A percentile compares a stretch with the other conserved stretches of the same genome.
Conservation (phyloP, 1,140 invertebrate species). For the Bathynomus jamesi region DNA sequence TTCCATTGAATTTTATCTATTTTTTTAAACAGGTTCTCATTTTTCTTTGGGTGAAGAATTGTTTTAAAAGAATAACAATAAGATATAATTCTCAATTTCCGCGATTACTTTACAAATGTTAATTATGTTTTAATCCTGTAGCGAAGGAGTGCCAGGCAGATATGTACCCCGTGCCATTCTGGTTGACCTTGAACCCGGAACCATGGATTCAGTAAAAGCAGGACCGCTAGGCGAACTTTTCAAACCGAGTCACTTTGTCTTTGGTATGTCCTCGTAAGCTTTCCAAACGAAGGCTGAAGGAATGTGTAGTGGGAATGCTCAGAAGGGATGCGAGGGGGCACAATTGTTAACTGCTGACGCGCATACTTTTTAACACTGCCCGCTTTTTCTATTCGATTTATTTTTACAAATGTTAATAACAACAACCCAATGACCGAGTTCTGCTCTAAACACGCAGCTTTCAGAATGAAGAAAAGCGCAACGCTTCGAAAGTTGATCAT, state of each 20-base stretch:
- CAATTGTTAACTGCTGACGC: not conserved
- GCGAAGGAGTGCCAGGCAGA: conserved; percentile 42
- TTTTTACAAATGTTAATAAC: not conserved
- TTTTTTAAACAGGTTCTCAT: too few species aligned
- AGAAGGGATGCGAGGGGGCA: not conserved
- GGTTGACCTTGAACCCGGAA: conserved; percentile 75
- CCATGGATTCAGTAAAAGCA: conserved; percentile 56
- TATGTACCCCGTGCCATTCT: conserved; percentile 60
- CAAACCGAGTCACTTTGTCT: conserved; percentile 58
- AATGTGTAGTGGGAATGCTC: not conserved
- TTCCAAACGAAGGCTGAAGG: too few species aligned
- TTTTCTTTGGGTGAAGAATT: too few species aligned
- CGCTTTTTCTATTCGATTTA: not conserved
- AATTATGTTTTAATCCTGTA: not conserved
- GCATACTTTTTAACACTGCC: not conserved
- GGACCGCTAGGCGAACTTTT: conserved; percentile 55
- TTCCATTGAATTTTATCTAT: too few species aligned
- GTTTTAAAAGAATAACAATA: too few species aligned
- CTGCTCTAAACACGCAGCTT: too few species aligned
- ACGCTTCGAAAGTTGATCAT: too few species aligned
- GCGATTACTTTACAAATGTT: too few species aligned
- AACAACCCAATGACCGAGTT: too few species aligned
- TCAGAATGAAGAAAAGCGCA: too few species aligned
- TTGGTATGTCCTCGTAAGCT: conserved; percentile 43
- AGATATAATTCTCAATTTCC: too few species aligned